Evolutionary conservation across 2,888 invertebrate species (phyloP).

Genomic region (Chironomus riparius): DNA sequence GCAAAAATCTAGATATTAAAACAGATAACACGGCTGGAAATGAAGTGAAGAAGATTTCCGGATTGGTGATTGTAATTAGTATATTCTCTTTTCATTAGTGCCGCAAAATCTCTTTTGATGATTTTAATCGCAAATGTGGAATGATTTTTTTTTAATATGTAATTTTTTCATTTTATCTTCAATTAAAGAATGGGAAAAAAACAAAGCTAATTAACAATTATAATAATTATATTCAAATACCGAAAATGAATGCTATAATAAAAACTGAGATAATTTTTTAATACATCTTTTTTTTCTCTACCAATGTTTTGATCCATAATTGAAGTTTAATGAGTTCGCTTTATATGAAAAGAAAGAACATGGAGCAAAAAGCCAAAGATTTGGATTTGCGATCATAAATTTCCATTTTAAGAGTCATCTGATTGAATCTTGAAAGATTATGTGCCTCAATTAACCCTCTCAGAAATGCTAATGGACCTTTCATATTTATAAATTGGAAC

Average conservation of each 20-base stretch:
- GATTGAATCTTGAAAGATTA: conserved; percentile 2
- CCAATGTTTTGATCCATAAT: conserved; percentile 9
- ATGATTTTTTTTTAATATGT: neutral
- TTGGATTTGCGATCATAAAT: neutral
- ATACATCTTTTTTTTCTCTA: neutral
- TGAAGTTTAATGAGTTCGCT: conserved; percentile 15
- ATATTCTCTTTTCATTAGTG: neutral
- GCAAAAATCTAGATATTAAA: too few species aligned
- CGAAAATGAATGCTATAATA: neutral
- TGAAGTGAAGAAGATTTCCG: conserved; percentile 1
- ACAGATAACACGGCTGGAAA: neutral
- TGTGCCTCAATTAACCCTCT: neutral
- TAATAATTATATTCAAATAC: conserved; percentile 13
- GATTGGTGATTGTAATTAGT: neutral
- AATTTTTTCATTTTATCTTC: neutral
- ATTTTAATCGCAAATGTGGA: neutral
- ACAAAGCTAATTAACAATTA: conserved; percentile 19
- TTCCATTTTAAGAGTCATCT: neutral
- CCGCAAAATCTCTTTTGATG: neutral
- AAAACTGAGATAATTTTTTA: neutral
- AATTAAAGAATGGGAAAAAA: neutral
- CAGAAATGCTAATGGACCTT: neutral
- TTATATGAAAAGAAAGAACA: neutral
- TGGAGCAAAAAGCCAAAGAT: neutral
- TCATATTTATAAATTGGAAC: neutral